These are phyloP conservation scores for Microtus richardsoni DNA, from an alignment of 2,113 vertebrate species.

Conservation along the genomic window DNA sequence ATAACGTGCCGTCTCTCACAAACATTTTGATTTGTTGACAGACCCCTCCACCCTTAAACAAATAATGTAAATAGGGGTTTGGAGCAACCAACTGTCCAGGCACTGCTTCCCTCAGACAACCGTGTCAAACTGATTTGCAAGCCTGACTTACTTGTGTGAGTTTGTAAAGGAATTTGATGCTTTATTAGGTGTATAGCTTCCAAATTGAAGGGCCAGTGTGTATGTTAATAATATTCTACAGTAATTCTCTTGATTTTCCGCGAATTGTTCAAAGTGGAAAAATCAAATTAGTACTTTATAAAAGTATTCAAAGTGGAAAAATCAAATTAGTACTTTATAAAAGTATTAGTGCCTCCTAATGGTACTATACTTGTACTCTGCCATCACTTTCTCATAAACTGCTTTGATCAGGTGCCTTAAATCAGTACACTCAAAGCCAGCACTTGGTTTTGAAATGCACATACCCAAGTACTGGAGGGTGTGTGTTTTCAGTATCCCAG, in stretches of 20 bases:
- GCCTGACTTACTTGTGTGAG: conserved; percentile 65
- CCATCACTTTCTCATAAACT: conserved; percentile 47
- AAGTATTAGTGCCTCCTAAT: conserved; percentile 32
- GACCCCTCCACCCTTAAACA: conserved; percentile 64
- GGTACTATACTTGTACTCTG: not conserved
- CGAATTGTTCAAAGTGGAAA: conserved; percentile 58
- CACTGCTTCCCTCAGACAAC: conserved; percentile 61
- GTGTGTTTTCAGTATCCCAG: not conserved
- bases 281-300: conserved; percentile 45
- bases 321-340: conserved; percentile 43
- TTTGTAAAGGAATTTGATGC: conserved; percentile 74
- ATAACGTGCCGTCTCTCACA: conserved; percentile 61
- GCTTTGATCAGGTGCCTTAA: not conserved
- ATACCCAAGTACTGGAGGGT: not conserved
- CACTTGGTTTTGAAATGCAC: conserved; percentile 23
- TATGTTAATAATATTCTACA: conserved; percentile 41
- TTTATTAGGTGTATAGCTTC: conserved; percentile 68
- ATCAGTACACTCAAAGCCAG: not conserved
- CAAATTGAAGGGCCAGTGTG: conserved; percentile 57
- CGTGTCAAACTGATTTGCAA: conserved; percentile 69
- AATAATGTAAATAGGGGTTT: conserved; percentile 62
- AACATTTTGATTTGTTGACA: conserved; percentile 70
- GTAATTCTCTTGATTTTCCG: conserved; percentile 46
- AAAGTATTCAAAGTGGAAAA: conserved; percentile 62
- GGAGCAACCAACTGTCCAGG: conserved; percentile 44